These are phyloP conservation scores for Erynnis tages DNA, from an alignment of 2,888 invertebrate species.

Conservation along the genomic window DNA sequence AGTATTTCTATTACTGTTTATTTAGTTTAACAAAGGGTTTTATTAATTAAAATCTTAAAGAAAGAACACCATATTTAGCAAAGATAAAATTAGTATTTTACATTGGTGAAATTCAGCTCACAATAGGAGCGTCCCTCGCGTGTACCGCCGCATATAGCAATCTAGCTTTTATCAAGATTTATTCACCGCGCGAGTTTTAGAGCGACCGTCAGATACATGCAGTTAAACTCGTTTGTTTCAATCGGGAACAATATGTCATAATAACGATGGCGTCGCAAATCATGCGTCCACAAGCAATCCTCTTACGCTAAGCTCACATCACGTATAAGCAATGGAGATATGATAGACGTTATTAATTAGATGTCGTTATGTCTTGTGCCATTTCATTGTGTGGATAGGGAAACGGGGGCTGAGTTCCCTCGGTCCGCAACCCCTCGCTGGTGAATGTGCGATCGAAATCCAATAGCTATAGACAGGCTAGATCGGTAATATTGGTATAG, in stretches of 20 bases:
- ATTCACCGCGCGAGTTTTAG: conserved; percentile 32
- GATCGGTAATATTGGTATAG: not conserved
- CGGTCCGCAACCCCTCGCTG: not conserved
- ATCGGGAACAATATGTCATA: conserved; percentile 71
- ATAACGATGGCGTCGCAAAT: conserved; percentile 53
- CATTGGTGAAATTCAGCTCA: conserved; percentile 6
- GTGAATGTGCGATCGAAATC: not conserved
- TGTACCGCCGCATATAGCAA: not conserved
- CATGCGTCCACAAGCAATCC: conserved; percentile 28
- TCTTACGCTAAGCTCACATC: conserved; percentile 62
- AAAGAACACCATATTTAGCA: not conserved
- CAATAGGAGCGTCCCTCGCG: conserved; percentile 1
- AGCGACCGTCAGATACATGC: conserved; percentile 38
- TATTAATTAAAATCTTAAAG: too few relatives aligned
- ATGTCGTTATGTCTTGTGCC: conserved; percentile 76
- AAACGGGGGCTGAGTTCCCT: conserved; percentile 48
- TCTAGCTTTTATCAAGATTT: conserved; percentile 30
- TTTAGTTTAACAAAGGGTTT: too few relatives aligned
- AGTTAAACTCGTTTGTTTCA: conserved; percentile 57
- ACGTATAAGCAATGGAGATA: conserved; percentile 72
- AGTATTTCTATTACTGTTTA: too few relatives aligned
- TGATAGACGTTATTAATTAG: conserved; percentile 80
- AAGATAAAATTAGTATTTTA: conserved; percentile 2
- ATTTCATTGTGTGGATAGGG: conserved; percentile 69
- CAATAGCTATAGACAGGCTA: not conserved